Evolutionary conservation across 2,797 vertebrate genomes (phyloP).

Genomic region (Pseudochaenichthys georgianus): DNA sequence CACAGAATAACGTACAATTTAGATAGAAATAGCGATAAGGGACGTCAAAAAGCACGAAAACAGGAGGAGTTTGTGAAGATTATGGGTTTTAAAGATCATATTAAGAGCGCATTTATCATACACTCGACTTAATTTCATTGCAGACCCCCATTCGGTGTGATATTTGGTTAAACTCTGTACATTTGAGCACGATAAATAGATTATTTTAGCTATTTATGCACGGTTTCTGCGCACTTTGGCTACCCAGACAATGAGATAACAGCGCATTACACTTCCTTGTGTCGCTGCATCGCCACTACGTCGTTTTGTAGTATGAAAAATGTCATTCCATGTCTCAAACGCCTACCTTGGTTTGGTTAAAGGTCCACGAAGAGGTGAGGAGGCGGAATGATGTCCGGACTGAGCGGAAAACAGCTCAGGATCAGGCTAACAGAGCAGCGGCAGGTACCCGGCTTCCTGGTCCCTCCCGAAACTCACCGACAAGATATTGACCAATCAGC

Average conservation of each 20-base stretch:
- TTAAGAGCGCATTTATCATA: not conserved
- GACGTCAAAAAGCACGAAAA: not conserved
- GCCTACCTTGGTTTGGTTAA: slow-evolving; percentile 49
- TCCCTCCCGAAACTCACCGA: not conserved
- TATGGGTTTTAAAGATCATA: not conserved
- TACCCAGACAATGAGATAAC: not conserved
- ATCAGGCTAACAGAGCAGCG: not conserved
- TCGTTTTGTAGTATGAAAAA: not conserved
- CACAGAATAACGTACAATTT: not conserved
- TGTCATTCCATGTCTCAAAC: not conserved
- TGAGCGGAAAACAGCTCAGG: not conserved
- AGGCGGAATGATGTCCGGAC: not conserved
- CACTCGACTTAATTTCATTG: not conserved
- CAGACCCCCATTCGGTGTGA: not conserved
- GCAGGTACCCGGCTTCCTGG: slow-evolving; percentile 37
- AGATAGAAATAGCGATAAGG: not conserved
- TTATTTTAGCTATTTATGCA: accelerated
- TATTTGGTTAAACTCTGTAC: accelerated
- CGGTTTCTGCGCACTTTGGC: not conserved
- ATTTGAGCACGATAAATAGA: no score
- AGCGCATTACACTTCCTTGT: not conserved
- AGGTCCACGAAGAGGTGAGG: not conserved
- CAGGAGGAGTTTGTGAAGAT: not conserved
- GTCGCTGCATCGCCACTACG: not conserved
- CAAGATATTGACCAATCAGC: slow-evolving; percentile 66